Evolutionary conservation across 2,113 vertebrate species (phyloP), one percentile per base, ranked within the genome.

Genomic region (Apistogramma diplotaenia): DNA sequence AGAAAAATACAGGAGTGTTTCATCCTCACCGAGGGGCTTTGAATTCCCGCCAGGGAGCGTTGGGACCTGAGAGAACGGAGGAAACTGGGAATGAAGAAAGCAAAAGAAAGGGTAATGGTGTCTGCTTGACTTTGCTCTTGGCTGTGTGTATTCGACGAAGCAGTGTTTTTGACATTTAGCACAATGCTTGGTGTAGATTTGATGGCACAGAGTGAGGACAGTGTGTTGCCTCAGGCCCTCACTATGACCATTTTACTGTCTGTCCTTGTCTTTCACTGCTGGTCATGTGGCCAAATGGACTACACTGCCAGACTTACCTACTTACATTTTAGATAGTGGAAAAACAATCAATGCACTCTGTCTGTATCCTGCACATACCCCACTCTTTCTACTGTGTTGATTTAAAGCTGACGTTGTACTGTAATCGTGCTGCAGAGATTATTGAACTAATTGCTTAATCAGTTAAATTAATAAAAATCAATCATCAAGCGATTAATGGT

Each of bases 121-220:
- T 74, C 25, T 51, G 65, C 74, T 74, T 43, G 40, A 43, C 51
- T 74, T 71, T 51, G 72, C 46, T 62, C 31, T 11, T n/a, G 53
- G 60, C 13, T 11, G 18, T 46, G 76, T 70, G 25, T 27, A 70
- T 49, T 29, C 16, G 19, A n/a, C 3, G 43, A 6, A 51, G 31
- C 8, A 5, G 46, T 56, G 62, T 77, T 81, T 88, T 78, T 89
- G 80, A 88, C 82, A 81, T 85, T 86, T 53, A 78, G 56, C 82
- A 82, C 82, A 55, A 35, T 56, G 82, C 59, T 54, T 5, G 8
- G 43, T 61, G 71, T 70, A 75, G 79, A 72, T 54, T 18, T 82
- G 78, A 80, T 61, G 67, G 77, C 77, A 75, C 61, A 2, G 8
- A 74, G 60, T 15, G 57, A 78, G 51, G 82, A 65, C 79, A 83